phyloP scores from a whole-genome alignment of 2,113 vertebrate genomes.

The Cichladusa arquata region DNA sequence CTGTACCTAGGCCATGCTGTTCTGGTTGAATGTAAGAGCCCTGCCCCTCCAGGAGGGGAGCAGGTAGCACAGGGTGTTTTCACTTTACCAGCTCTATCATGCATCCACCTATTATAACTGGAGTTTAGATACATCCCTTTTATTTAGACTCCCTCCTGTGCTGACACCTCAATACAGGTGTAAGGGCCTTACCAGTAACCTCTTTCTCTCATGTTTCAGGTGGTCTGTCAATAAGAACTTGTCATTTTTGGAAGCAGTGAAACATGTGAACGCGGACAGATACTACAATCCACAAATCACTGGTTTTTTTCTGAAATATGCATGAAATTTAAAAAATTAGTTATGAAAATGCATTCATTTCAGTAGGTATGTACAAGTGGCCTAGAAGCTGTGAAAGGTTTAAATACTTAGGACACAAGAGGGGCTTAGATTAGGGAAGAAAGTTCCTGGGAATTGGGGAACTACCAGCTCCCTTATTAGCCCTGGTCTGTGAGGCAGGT shows the following conservation, averaged over 20 bases:
- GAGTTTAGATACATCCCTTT: not conserved
- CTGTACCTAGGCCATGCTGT: accelerated
- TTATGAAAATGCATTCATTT: not conserved
- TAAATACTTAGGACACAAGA: not conserved
- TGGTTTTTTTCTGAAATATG: not conserved
- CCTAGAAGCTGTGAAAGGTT: not conserved
- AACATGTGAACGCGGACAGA: accelerated
- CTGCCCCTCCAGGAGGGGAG: not conserved
- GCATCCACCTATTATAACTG: not conserved
- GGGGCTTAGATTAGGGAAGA: not conserved
- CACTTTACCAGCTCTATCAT: not conserved
- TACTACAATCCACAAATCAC: not conserved
- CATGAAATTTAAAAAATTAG: not conserved
- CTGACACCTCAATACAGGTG: not conserved
- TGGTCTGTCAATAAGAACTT: not conserved
- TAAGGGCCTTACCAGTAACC: not conserved
- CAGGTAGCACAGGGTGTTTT: not conserved
- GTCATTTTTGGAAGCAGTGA: not conserved
- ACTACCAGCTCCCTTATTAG: not conserved
- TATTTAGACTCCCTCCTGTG: not conserved
- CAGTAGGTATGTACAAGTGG: not conserved
- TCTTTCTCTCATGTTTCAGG: not conserved
- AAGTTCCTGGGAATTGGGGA: not conserved
- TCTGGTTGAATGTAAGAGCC: not conserved
- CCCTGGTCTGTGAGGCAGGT: not conserved